Base-by-base conservation (phyloP, 1,140 invertebrate genomes). In the Pseudomyrmex pallidus region DNA sequence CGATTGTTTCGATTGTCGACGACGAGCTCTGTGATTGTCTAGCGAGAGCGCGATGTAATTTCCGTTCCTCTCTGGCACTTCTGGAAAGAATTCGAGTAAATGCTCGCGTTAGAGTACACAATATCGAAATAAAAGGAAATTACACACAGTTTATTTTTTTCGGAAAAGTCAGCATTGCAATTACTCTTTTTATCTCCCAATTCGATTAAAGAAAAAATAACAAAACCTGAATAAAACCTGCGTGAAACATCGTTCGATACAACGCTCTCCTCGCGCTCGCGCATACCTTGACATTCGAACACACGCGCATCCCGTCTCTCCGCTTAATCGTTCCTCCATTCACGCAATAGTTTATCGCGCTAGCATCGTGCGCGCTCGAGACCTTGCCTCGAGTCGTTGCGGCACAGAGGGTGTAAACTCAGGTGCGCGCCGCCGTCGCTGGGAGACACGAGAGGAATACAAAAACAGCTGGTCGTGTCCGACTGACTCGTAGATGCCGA, bases 381-480 rank as follows among this genome's bases (percentile, higher is more conserved):
- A 82, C 78, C 70, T 82, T 82, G 78, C 59, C 46, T 62, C 67
- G 67, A 50, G 72, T n/a, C 57, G 56, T 59, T 35, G 56, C n/a
- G 25, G 15, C 22, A 84, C 22, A 52, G 56, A 54, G n/a, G 22
- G 7, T 15, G 78, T 48, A 22, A 73, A 66, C 59, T 59, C 73
- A 77, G 66, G 66, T 78, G 80, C 82, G 25, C 50, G 52, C 52
- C 20, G 17, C 3, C 52, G 61, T 8, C 67, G 44, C 8, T 13
- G 63, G 56, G 20, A 76, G 64, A 57, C 72, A 66, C 86, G 85
- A 48, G 44, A 20, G 5, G 70, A 87, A 80, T 85, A 20, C 22
- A 12, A 10, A 25, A 87, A 50, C 64, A 44, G 57, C 46, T 17
- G 50, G 46, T 50, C 17, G 17, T 13, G 63, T 77, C 48, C 52